Base-by-base conservation (phyloP, 1,140 invertebrate genomes). In the Ceratitis capitata region DNA sequence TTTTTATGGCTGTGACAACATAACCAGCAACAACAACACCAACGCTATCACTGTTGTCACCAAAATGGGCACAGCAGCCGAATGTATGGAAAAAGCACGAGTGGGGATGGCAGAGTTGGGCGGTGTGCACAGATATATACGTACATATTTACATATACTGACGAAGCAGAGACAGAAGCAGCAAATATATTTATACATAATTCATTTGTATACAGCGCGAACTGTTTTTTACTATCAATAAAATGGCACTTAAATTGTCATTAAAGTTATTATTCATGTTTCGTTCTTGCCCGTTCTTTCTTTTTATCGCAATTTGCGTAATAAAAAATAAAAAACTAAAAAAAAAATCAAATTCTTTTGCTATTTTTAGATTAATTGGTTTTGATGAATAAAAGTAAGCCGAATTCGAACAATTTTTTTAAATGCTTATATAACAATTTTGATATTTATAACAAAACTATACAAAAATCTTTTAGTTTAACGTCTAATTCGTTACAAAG, bases 161-260 rank as follows among this genome's bases (percentile, higher is more conserved):
- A 10, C 29, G 61, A 39, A 39, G 29, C 32, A 35, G 61, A 69
- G 29, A 32, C 32, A 7, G n/a, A 35, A 69, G n/a, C 32, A 69
- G n/a, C 32, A 32, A 35, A 32, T 32, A 42, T 74, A 26, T 47
- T 56, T 19, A 89, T 89, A 87, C 88, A 89, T 90, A 91, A 91
- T 91, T 91, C 89, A 90, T 89, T 89, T 88, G 88, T 88, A 88
- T 88, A 87, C 83, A 85, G 87, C 87, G 88, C 88, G 86, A 89
- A 89, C 91, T 86, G 87, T 85, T 87, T 26, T 91, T 91, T 86
- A 91, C 88, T 91, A 88, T 88, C 89, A 91, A 91, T 91, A 90
- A 91, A 91, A 89, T 88, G 84, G 86, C 89, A 89, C 90, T 91
- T 88, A 90, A 91, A 91, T 89, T 89, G 89, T 87, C 88, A 90